A percentile compares a stretch with the other conserved stretches of the same genome.
Conservation (phyloP, 1,140 invertebrate genomes). For the Chironomus tepperi region DNA sequence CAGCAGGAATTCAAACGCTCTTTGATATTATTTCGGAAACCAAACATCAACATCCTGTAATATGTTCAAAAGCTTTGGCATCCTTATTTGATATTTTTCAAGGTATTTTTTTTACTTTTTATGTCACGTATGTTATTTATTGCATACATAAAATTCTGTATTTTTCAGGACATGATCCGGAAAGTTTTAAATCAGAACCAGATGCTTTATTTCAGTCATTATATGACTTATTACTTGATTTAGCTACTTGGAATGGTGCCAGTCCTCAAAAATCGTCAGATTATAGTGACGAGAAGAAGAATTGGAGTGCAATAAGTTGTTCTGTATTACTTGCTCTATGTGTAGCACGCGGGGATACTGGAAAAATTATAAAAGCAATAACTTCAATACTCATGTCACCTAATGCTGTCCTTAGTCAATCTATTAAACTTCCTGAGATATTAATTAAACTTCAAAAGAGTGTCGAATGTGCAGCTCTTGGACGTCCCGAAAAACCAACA, state of each 20-base stretch:
- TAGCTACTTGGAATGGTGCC: conserved; percentile 61
- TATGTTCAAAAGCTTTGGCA: conserved; percentile 79
- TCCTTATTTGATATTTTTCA: conserved; percentile 86
- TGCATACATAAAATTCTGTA: not conserved
- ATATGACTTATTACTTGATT: conserved; percentile 67
- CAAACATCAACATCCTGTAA: conserved; percentile 61
- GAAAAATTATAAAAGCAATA: conserved; percentile 77
- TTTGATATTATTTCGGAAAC: conserved; percentile 88
- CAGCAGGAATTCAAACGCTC: conserved; percentile 79
- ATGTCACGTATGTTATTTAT: not conserved
- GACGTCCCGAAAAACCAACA: conserved; percentile 71
- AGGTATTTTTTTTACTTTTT: conserved; percentile 44
- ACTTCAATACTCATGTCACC: conserved; percentile 82
- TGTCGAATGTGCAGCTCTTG: conserved; percentile 77
- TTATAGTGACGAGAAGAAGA: conserved; percentile 49
- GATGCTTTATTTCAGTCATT: conserved; percentile 69
- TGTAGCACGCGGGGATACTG: conserved; percentile 88
- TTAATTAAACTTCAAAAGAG: conserved; percentile 80
- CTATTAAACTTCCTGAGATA: conserved; percentile 69
- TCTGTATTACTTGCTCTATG: conserved; percentile 83
- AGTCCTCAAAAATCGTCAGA: conserved; percentile 40
- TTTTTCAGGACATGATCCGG: conserved; percentile 41
- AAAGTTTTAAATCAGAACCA: conserved; percentile 50
- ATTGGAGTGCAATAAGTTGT: conserved; percentile 77
- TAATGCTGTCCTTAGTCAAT: conserved; percentile 33